These are phyloP conservation scores for Dioctria linearis DNA, from an alignment of 2,888 invertebrate species.

Conservation along the genomic window DNA sequence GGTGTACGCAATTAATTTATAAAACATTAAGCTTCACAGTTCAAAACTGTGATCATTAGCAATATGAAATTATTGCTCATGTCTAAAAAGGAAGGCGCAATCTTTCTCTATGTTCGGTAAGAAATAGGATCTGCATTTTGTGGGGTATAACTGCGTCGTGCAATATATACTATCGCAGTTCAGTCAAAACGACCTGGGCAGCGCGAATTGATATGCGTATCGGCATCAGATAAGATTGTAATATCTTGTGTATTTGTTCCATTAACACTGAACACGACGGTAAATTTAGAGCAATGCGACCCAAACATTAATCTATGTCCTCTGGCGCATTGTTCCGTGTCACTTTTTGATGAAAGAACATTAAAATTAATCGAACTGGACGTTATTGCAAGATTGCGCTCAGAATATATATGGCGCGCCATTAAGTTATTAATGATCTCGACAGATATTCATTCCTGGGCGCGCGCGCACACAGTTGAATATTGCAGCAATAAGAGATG, in stretches of 20 bases:
- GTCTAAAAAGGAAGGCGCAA: background rate
- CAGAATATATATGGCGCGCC: background rate
- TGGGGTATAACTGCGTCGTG: background rate
- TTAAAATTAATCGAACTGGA: slow-evolving; percentile 18
- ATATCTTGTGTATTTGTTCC: slow-evolving; percentile 8
- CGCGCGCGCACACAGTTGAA: background rate
- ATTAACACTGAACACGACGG: background rate
- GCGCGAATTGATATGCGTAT: background rate
- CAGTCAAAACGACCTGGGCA: background rate
- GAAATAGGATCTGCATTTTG: background rate
- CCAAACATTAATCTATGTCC: slow-evolving; percentile 23
- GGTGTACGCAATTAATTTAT: background rate
- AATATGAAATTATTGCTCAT: background rate
- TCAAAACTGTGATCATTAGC: background rate
- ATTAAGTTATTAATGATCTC: slow-evolving; percentile 13
- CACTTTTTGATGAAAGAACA: slow-evolving; percentile 11
- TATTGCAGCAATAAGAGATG: background rate
- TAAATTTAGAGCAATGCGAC: background rate
- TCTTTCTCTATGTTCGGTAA: background rate
- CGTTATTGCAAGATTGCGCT: background rate
- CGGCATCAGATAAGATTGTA: slow-evolving; percentile 13
- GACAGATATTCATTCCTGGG: background rate
- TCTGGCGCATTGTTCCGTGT: slow-evolving; percentile 2
- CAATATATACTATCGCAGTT: background rate
- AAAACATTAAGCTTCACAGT: background rate